Evolutionary conservation across 2,888 invertebrate species (phyloP), one percentile per base, ranked within the genome.

Genomic region (Lissocephala sabroskyi): DNA sequence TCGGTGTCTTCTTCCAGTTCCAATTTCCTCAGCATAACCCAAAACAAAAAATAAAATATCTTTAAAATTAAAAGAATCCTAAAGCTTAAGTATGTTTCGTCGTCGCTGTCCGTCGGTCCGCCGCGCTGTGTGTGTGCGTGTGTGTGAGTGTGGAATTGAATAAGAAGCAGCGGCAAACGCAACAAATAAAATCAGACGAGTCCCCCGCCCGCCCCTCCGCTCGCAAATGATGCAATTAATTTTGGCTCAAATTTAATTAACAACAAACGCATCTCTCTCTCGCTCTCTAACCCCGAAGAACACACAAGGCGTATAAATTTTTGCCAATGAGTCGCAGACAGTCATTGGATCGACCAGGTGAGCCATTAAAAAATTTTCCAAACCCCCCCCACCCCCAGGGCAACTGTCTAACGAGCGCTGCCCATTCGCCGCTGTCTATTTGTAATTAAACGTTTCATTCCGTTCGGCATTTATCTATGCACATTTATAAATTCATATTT

Each of bases 331-430:
- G 79, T 76, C 76, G 76, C 73, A 78, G 76, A 76, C 76, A 76
- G 79, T 76, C 76, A 76, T 76, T 76, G 76, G 76, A 76, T 75
- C 78, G 76, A 78, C 76, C 79, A 76, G 76, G 76, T 76, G 79
- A 79, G 71, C 50, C 10, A 35, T 16, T 29, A 6, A 42, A 40
- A 45, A 63, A 45, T 41, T 11, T 37, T 7, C 16, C 33, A 33
- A 16, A 33, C 7, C 13, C 11, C n/a, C 29, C 10, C 10, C 29
- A 29, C 29, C 11, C n/a, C 3, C 29, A 2, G 2, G 29, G n/a
- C 30, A 13, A 11, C 30, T 32, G 13, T 32, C 13, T 11, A 13
- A 32, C 11, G 30, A 11, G 13, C 3, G 29, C 29, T 29, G 29
- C 3, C 11, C n/a, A 2, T 30, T n/a, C 13, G 30, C 10, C 13